Percentiles rank a stretch among this genome's conserved stretches.
phyloP scores from a whole-genome alignment of 30 jellyfish, hydroid and myxozoan species.

The Hydractinia echinata region DNA sequence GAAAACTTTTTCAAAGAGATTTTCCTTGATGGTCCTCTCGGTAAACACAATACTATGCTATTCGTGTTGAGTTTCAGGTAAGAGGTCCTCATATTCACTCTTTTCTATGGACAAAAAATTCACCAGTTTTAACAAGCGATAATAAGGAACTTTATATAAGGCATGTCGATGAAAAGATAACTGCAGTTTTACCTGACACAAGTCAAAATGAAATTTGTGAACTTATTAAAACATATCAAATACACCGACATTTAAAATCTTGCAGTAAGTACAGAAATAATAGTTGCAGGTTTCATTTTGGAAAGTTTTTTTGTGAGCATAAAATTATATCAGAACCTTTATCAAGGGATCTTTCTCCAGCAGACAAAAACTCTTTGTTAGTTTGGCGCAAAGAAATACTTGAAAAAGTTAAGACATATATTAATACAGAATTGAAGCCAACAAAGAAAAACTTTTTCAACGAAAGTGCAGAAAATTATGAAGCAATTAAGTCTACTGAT shows the following conservation, averaged over 20 bases:
- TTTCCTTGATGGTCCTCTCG: neutral
- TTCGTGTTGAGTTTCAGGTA: slow-evolving; percentile 35
- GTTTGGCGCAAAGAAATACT: neutral
- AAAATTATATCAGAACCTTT: slow-evolving; percentile 17
- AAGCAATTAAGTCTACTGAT: neutral
- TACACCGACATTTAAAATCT: slow-evolving; percentile 58
- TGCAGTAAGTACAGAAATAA: slow-evolving; percentile 33
- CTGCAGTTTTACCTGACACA: neutral
- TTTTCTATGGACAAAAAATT: no score
- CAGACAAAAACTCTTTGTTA: neutral
- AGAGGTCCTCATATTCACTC: slow-evolving; percentile 47
- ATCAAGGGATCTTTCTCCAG: neutral
- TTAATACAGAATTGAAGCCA: neutral
- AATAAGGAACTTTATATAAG: neutral
- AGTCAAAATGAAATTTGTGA: neutral
- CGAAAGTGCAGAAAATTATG: neutral
- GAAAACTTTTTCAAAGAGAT: neutral
- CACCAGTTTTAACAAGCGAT: slow-evolving; percentile 32
- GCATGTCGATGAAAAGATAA: neutral
- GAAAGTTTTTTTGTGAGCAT: slow-evolving; percentile 6
- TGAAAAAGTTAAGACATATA: neutral
- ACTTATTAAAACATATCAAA: neutral
- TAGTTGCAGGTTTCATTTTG: slow-evolving; percentile 33
- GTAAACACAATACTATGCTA: neutral
- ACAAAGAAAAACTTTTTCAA: neutral